Evolutionary conservation across 2,888 invertebrate genomes (phyloP), one percentile per base, ranked within the genome.

Genomic region (Callosobruchus maculatus): DNA sequence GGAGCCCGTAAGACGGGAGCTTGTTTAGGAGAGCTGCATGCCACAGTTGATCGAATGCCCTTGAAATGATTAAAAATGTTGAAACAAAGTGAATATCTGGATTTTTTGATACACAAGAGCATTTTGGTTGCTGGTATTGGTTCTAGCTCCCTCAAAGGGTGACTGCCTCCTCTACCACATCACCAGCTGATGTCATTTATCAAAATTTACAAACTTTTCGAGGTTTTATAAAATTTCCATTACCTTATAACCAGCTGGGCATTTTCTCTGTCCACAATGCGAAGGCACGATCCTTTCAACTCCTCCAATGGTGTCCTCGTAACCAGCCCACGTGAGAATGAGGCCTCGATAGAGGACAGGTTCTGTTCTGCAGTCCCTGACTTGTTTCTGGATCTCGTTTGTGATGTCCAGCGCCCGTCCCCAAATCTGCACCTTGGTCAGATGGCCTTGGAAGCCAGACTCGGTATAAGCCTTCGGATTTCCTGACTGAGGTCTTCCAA

Each of bases 401-500:
- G 96, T 96, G 21, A 97, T 94, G 84, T 97, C 97, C 0, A 98
- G 89, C 67, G 96, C 95, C 70, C 96, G 91, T 81, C 94, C 94
- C 98, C 98, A 98, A 74, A 98, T 92, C 88, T 98, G 97, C 49
- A 97, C 95, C 87, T 97, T 95, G 9, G 97, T 97, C 68, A 98
- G 88, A 82, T 96, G 95, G 30, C 98, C 98, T 89, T 96, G 96
- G 92, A 97, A 97, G n/a, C 97, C 97, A 70, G 93, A 90, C 87
- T 96, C 96, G 0, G 95, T 93, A 83, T 95, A 96, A 0, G 93
- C 92, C 82, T 94, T 93, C n/a, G 93, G 90, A 84, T 92, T 93
- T 79, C 94, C 94, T 9, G 93, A 92, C 84, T 94, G 93, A 71
- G 97, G 97, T 84, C 96, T 95, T 73, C 97, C 98, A 70, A 98